phyloP scores from a whole-genome alignment of 2,113 vertebrate genomes.

The Callocephalon fimbriatum region DNA sequence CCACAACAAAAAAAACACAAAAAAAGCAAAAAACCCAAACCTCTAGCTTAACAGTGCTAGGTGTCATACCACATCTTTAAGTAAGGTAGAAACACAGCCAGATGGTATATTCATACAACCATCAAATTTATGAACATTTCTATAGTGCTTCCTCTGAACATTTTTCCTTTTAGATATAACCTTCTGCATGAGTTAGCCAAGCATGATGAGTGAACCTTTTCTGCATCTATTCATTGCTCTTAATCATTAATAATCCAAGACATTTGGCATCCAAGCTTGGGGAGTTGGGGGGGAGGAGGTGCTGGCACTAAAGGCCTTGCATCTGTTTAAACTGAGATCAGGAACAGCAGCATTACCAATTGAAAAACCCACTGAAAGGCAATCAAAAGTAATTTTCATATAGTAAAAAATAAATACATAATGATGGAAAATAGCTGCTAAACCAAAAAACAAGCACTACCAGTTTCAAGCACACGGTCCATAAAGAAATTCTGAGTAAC shows the following conservation, averaged over 20 bases:
- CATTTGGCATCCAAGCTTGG: background rate
- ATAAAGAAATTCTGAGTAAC: background rate
- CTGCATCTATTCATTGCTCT: background rate
- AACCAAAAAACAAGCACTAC: background rate
- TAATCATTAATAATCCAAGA: background rate
- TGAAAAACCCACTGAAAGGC: background rate
- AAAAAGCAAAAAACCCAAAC: background rate
- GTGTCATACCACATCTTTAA: background rate
- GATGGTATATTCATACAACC: background rate
- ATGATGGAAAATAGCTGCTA: background rate
- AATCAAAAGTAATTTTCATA: background rate
- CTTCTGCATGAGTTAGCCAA: background rate
- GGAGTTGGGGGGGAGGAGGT: background rate
- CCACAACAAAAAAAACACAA: background rate
- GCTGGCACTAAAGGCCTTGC: background rate
- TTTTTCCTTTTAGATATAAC: background rate
- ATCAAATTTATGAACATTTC: background rate
- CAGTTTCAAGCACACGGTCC: background rate
- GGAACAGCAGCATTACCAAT: background rate
- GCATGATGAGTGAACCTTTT: background rate
- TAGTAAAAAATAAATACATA: background rate
- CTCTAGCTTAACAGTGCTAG: background rate
- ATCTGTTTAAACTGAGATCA: background rate
- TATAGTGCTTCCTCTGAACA: background rate
- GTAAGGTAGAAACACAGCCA: background rate